Percentiles rank a stretch among this genome's conserved stretches.
Evolutionary conservation across 2,888 invertebrate species (phyloP).

Genomic region (Heliconius cydno): DNA sequence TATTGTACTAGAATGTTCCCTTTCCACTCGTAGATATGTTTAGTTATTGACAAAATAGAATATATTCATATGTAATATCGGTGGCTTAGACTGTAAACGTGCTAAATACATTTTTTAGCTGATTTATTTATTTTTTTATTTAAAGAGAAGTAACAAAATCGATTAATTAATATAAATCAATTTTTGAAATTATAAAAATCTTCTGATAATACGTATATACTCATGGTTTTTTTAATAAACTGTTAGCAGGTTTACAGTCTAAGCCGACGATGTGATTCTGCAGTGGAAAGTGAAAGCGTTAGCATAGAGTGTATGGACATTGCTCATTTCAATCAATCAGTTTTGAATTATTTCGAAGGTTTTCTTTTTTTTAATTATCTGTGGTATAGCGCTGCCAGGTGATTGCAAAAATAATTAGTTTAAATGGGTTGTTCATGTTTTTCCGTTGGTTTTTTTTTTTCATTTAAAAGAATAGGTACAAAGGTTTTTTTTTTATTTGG

Average conservation of each 20-base stretch:
- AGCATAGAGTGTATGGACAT: constrained; percentile 34
- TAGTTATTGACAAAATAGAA: constrained; percentile 36
- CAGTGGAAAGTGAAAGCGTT: constrained; percentile 32
- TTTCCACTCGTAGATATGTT: constrained; percentile 30
- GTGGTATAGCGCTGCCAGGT: constrained; percentile 20
- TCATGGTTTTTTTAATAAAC: neutral
- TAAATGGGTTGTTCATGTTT: neutral
- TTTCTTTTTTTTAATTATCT: constrained; percentile 13
- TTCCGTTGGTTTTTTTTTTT: no score
- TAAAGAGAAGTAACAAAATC: no score
- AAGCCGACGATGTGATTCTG: constrained; percentile 5
- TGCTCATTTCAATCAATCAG: constrained; percentile 41
- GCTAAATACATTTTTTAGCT: neutral
- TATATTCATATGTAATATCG: constrained; percentile 3
- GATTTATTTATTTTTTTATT: no score
- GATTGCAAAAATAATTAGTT: neutral
- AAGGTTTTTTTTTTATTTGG: neutral
- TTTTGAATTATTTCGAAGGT: constrained; percentile 33
- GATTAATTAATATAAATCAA: neutral
- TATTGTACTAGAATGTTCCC: constrained; percentile 33
- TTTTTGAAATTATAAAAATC: neutral
- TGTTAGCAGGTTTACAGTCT: neutral
- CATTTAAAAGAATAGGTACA: no score
- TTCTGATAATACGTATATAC: neutral
- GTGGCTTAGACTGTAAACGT: neutral